Conservation (phyloP, 1,140 invertebrate species). For the Frieseomelitta varia region DNA sequence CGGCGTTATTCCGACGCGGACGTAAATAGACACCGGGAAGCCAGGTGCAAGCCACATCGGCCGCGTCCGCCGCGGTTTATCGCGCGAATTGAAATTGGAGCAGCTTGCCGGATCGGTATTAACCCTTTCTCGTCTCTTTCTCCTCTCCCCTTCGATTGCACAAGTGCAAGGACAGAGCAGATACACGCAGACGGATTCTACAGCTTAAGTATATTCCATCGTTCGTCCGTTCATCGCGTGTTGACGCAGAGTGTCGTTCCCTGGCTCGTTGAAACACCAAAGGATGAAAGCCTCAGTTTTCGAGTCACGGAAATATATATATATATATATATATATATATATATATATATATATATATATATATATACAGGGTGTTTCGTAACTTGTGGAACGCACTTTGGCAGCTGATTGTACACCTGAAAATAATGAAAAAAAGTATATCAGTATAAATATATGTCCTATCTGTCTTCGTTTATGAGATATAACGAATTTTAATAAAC, state of each 20-base stretch:
- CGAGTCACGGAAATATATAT: neutral
- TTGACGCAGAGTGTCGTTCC: neutral
- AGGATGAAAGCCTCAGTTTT: too few relatives aligned
- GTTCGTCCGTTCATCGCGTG: neutral
- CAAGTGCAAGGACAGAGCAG: neutral
- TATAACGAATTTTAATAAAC: too few relatives aligned
- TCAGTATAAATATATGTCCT: too few relatives aligned
- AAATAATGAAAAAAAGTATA: too few relatives aligned
- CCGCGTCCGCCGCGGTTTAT: constrained; percentile 55
- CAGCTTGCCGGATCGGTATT: constrained; percentile 20
- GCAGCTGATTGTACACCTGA: too few relatives aligned
- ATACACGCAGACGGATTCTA: neutral
- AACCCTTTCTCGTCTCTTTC: constrained; percentile 12
- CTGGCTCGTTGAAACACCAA: neutral
- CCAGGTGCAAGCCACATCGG: constrained; percentile 68
- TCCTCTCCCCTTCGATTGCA: constrained; percentile 1
- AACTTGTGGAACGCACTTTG: too few relatives aligned
- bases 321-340: too few relatives aligned
- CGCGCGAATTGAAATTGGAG: constrained; percentile 59
- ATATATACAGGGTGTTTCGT: too few relatives aligned
- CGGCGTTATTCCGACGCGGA: constrained; percentile 22
- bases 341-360: too few relatives aligned
- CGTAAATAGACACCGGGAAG: constrained; percentile 60
- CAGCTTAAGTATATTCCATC: neutral
- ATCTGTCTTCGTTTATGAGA: too few relatives aligned